Percentiles rank a stretch among this genome's conserved stretches.
These are phyloP conservation scores for Planococcus citri DNA, from an alignment of 1,140 invertebrate genomes.

Conservation along the genomic window DNA sequence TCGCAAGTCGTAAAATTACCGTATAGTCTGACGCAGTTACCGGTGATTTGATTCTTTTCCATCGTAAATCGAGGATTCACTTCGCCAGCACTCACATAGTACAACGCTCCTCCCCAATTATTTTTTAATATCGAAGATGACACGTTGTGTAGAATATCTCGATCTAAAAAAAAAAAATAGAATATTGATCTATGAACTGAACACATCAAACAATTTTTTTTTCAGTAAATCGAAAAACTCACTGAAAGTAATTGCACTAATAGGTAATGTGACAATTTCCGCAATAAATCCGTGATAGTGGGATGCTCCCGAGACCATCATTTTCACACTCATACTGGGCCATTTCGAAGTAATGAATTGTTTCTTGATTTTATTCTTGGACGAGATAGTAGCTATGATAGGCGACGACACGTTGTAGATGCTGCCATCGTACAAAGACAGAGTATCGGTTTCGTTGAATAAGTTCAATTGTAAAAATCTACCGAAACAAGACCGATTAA, in stretches of 20 bases:
- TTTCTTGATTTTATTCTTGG: constrained; percentile 54
- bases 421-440: constrained; percentile 83
- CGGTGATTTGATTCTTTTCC: constrained; percentile 69
- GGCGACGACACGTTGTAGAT: constrained; percentile 73
- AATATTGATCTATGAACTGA: too few species aligned
- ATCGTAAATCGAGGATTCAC: constrained; percentile 88
- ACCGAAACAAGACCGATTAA: too few species aligned
- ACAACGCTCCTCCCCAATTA: constrained; percentile 78
- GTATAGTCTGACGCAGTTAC: constrained; percentile 83
- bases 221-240: constrained; percentile 35
- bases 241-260: constrained; percentile 79
- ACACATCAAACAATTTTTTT: too few species aligned
- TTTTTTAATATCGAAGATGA: constrained; percentile 67
- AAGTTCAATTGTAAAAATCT: constrained; percentile 85
- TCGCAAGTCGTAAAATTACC: constrained; percentile 88
- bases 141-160: constrained; percentile 82
- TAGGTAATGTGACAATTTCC: constrained; percentile 88
- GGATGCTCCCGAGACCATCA: constrained; percentile 89
- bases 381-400: constrained; percentile 55
- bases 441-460: constrained; percentile 82
- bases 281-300: constrained; percentile 92
- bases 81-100: constrained; percentile 83
- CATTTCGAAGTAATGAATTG: constrained; percentile 59
- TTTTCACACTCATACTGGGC: constrained; percentile 73
- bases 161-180: constrained; percentile 64